phyloP scores from a whole-genome alignment of 2,797 vertebrate genomes.

The Eospalax fontanierii region DNA sequence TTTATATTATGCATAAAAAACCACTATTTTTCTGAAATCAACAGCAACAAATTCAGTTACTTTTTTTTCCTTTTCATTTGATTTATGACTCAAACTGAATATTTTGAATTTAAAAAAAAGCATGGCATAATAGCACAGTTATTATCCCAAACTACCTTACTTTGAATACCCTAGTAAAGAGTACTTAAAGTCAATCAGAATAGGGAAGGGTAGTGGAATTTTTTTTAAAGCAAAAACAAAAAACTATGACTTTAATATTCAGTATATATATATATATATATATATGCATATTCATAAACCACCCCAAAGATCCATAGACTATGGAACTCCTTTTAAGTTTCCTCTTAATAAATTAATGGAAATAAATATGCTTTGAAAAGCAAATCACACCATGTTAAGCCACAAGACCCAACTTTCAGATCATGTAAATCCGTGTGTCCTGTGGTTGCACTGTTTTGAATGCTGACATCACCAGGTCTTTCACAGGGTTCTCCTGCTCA shows the following conservation, averaged over 20 bases:
- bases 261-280: no score
- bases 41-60: neutral
- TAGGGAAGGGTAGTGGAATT: neutral
- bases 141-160: neutral
- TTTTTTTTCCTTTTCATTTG: constrained; percentile 13
- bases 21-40: neutral
- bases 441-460: neutral
- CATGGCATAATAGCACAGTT: neutral
- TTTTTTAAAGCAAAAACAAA: no score
- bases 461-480: no score
- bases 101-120: constrained; percentile 10
- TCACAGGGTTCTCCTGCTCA: neutral
- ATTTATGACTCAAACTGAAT: neutral
- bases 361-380: neutral
- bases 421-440: neutral
- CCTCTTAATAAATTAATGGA: neutral
- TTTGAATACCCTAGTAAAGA: neutral
- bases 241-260: neutral
- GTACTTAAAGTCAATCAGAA: neutral
- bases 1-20: neutral
- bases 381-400: neutral
- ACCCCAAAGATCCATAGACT: no score
- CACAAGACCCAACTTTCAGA: neutral
- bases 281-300: no score
- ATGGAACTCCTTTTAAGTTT: neutral